Evolutionary conservation across 2,888 invertebrate species (phyloP), one percentile per base, ranked within the genome.

Genomic region (Hemaris fuciformis): DNA sequence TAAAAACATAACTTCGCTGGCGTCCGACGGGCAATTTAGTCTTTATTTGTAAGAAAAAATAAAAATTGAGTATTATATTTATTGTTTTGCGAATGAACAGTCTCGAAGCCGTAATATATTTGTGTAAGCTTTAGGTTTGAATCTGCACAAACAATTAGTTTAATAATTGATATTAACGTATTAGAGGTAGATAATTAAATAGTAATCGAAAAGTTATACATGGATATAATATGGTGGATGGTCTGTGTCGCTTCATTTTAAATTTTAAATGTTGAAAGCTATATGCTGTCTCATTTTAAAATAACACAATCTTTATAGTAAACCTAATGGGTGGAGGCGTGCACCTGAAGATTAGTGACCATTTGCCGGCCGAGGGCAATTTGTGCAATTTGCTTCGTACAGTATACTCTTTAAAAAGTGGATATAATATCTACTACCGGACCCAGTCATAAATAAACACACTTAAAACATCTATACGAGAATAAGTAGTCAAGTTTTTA

Each of bases 381-480:
- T 80, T 76, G 72, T 70, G 72, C 70, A 77, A 81, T 77, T 76
- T 74, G 69, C 71, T 67, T 64, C 72, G 80, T 78, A 77, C 73
- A n/a, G n/a, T 73, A 73, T 73, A 66, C 67, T 64, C 64, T 65
- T 59, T 48, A 61, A 65, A 71, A 66, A 66, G 66, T 71, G 71
- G 66, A 71, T 68, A 72, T 65, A 66, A 69, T 58, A 68, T 27
- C 18, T 15, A 4, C 53, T 31, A 53, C 31, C 53, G 18, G 53
- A 15, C 31, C 31, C 27, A 10, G 15, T 31, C n/a, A 7, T 53
- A 27, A 25, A 27, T 27, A 27, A 53, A 48, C 7, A 53, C 15
- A 53, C 18, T 53, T 18, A 18, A 15, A 31, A 27, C 1, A 31
- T 5, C 10, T 53, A 27, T 27, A 48, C 15, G 15, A n/a, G 27